phyloP scores from a whole-genome alignment of 2,888 invertebrate genomes.

The Dioctria rufipes region DNA sequence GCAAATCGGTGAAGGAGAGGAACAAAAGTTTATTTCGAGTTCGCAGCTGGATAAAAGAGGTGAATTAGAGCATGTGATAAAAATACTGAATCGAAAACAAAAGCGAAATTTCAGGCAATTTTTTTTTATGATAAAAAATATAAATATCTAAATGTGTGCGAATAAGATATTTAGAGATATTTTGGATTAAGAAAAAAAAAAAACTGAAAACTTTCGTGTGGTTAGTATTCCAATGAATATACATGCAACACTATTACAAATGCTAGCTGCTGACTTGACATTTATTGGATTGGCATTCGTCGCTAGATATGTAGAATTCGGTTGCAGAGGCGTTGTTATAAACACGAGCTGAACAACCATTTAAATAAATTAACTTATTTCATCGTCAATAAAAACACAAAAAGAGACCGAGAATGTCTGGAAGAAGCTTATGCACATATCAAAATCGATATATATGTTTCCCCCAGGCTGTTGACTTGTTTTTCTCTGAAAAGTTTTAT shows the following conservation, averaged over 20 bases:
- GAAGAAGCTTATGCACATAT: background rate
- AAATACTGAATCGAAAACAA: background rate
- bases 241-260: too few species aligned
- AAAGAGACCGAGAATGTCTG: background rate
- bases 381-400: slow-evolving; percentile 11
- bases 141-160: background rate
- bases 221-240: too few species aligned
- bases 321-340: slow-evolving; percentile 36
- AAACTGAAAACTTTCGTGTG: too few species aligned
- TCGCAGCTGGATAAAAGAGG: slow-evolving; percentile 18
- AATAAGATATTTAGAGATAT: background rate
- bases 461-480: slow-evolving; percentile 20
- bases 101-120: slow-evolving; percentile 1
- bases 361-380: slow-evolving; percentile 37
- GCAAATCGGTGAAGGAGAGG: slow-evolving; percentile 19
- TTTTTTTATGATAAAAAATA: background rate
- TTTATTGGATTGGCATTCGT: background rate
- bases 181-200: background rate
- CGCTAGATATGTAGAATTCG: background rate
- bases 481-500: background rate
- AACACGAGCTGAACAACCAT: slow-evolving; percentile 31
- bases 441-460: slow-evolving; percentile 3
- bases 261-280: background rate
- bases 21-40: slow-evolving; percentile 14
- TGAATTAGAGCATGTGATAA: slow-evolving; percentile 39